Percentiles rank a stretch among this genome's conserved stretches.
Conservation (phyloP, 2,113 vertebrate species). For the Eubucco bourcierii region DNA sequence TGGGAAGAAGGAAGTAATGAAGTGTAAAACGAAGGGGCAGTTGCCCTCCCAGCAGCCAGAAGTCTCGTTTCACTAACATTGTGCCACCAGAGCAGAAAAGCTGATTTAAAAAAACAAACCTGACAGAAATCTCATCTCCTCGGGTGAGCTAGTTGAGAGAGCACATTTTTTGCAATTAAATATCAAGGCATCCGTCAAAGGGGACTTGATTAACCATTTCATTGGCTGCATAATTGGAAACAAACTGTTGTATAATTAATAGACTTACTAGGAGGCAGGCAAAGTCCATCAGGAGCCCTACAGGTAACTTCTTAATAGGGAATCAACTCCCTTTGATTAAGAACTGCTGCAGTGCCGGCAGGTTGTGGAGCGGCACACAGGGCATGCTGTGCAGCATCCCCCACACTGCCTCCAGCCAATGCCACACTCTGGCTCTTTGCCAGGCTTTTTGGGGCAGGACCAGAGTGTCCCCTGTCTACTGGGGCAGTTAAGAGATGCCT, state of each 20-base stretch:
- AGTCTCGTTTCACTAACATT: neutral
- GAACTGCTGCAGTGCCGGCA: neutral
- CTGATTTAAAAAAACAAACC: constrained; percentile 59
- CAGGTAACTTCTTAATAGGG: constrained; percentile 72
- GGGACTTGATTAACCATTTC: constrained; percentile 76
- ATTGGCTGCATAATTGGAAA: constrained; percentile 73
- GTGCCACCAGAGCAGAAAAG: constrained; percentile 26
- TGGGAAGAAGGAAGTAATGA: neutral
- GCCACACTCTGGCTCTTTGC: neutral
- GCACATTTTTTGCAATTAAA: constrained; percentile 72
- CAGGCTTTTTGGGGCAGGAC: neutral
- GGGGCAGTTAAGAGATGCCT: neutral
- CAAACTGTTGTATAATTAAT: constrained; percentile 73
- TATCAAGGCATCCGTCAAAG: constrained; percentile 70
- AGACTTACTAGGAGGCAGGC: constrained; percentile 64
- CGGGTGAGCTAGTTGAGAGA: constrained; percentile 58
- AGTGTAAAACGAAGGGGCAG: neutral
- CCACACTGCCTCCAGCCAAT: neutral
- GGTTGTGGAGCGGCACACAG: neutral
- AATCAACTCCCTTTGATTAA: constrained; percentile 67
- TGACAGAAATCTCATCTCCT: constrained; percentile 69
- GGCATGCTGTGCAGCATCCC: neutral
- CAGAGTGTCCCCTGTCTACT: neutral
- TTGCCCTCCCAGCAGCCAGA: neutral
- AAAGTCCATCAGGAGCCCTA: constrained; percentile 72